Evolutionary conservation across 2,797 vertebrate species (phyloP).

Genomic region (Sebastiscus tertius): DNA sequence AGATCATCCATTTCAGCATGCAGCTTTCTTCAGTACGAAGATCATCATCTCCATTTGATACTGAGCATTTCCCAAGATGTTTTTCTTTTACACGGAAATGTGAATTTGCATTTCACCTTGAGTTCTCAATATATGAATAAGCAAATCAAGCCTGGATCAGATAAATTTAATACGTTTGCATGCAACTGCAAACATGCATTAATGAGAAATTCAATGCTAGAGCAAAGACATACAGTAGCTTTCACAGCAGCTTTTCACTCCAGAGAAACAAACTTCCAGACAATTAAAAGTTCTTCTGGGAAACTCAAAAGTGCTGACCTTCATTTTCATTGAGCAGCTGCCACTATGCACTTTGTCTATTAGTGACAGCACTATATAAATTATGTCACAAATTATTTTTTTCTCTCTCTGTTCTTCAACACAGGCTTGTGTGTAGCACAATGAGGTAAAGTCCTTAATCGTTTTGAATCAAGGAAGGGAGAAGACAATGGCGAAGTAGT

Average conservation of each 20-base stretch:
- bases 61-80: not conserved
- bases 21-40: not conserved
- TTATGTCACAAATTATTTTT: not conserved
- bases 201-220: not conserved
- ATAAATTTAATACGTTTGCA: not conserved
- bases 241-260: constrained; percentile 26
- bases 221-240: constrained; percentile 1
- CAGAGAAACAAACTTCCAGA: constrained; percentile 18
- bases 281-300: constrained; percentile 20
- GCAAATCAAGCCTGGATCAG: not conserved
- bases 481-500: not conserved
- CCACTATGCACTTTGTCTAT: constrained; percentile 1
- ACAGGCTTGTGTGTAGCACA: not conserved
- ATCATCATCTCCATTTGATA: not conserved
- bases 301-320: constrained; percentile 6
- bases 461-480: constrained; percentile 1
- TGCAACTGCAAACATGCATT: not conserved
- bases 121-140: not conserved
- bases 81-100: not conserved
- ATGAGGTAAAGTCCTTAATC: not conserved
- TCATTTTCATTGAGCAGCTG: constrained; percentile 25
- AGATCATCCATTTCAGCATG: not conserved
- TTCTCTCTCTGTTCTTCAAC: not conserved
- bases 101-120: not conserved
- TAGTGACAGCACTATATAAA: not conserved